A percentile compares a stretch with the other conserved stretches of the same genome.
Evolutionary conservation across 2,797 vertebrate genomes (phyloP).

Genomic region (Psittacula derbiana): DNA sequence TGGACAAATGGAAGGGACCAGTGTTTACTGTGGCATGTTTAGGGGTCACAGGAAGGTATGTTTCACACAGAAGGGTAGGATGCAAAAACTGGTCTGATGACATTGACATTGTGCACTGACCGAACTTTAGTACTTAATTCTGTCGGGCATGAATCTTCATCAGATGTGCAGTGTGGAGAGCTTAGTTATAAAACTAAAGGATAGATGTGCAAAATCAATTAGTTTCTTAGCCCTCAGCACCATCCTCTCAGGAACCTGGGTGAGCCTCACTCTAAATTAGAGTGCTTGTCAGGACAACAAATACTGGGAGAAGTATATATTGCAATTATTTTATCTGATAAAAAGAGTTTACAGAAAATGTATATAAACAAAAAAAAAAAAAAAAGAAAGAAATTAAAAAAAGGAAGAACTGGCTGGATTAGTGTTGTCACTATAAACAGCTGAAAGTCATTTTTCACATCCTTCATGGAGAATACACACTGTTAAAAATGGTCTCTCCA

Average conservation of each 20-base stretch:
- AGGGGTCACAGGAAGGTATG: not conserved
- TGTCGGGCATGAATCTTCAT: not conserved
- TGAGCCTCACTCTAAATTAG: not conserved
- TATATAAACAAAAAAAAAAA: too few species aligned
- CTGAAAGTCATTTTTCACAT: not conserved
- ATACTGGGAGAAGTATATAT: not conserved
- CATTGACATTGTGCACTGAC: not conserved
- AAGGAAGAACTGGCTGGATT: not conserved
- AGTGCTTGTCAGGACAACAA: not conserved
- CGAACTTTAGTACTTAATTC: not conserved
- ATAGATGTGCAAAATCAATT: not conserved
- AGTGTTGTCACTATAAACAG: not conserved
- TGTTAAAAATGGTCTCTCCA: not conserved
- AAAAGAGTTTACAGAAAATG: not conserved
- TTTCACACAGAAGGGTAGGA: not conserved
- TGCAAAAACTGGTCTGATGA: not conserved
- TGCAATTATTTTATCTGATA: not conserved
- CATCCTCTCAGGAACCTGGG: not conserved
- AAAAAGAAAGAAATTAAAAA: not conserved
- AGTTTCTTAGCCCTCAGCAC: not conserved
- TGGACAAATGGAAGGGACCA: not conserved
- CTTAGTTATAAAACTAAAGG: not conserved
- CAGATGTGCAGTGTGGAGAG: not conserved
- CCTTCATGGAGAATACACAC: not conserved
- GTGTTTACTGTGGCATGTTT: not conserved